phyloP scores from a whole-genome alignment of 1,140 invertebrate genomes.

The Araneus ventricosus region DNA sequence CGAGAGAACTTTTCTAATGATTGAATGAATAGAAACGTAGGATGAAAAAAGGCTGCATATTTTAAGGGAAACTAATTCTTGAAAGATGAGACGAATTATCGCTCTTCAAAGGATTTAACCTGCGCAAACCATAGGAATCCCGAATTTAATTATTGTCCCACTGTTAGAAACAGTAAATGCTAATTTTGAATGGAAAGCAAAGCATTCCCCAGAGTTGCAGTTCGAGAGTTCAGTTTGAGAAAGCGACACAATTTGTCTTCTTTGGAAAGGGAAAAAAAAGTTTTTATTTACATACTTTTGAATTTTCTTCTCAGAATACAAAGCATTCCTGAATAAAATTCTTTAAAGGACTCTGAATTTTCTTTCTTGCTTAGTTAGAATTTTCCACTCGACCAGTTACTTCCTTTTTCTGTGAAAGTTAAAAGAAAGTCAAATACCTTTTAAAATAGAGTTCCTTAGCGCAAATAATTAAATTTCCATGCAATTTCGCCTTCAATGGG shows the following conservation, averaged over 20 bases:
- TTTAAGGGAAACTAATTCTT: neutral
- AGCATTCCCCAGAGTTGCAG: neutral
- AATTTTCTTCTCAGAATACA: neutral
- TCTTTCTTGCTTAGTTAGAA: neutral
- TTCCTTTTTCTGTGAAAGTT: neutral
- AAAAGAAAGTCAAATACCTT: neutral
- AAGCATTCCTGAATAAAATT: neutral
- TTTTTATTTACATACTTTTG: conserved; percentile 9
- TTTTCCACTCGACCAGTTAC: neutral
- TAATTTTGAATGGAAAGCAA: neutral
- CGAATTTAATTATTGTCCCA: neutral
- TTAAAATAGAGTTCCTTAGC: neutral
- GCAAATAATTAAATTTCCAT: conserved; percentile 28
- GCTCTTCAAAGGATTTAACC: neutral
- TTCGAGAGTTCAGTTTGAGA: neutral
- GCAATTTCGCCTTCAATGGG: neutral
- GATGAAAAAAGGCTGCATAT: neutral
- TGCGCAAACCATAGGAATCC: neutral
- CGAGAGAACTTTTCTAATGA: neutral
- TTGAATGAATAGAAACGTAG: neutral
- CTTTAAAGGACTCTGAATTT: neutral
- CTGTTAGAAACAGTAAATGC: neutral
- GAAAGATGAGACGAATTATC: neutral
- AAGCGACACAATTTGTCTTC: neutral
- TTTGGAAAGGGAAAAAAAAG: neutral